phyloP scores from a whole-genome alignment of 1,140 invertebrate genomes.

The fruit fly (Drosophila melanogaster) region DNA sequence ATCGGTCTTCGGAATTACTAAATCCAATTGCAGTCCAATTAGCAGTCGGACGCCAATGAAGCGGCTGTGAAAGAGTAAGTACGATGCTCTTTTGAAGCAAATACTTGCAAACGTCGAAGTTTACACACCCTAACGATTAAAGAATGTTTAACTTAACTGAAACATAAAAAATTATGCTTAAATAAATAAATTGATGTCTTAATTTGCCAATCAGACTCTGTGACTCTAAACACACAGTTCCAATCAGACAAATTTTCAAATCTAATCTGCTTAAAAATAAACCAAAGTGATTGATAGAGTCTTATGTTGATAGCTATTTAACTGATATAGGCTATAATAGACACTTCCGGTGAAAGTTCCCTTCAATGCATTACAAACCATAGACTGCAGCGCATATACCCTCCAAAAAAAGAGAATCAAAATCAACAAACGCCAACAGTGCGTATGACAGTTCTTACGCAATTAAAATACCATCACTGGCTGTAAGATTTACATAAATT shows the following conservation, averaged over 20 bases:
- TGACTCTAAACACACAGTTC: background rate
- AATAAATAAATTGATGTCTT: background rate
- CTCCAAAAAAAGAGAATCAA: background rate
- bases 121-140: background rate
- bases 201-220: background rate
- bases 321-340: background rate
- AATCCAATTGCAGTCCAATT: constrained; percentile 64
- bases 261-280: background rate
- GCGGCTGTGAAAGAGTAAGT: constrained; percentile 38
- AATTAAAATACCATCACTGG: constrained; percentile 45
- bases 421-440: constrained; percentile 7
- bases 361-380: background rate
- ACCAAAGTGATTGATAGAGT: background rate
- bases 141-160: background rate
- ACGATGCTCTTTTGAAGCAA: background rate
- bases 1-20: constrained; percentile 31
- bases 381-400: background rate
- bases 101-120: background rate
- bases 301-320: background rate
- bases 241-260: background rate
- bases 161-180: no score
- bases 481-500: constrained; percentile 64
- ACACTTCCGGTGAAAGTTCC: background rate
- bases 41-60: constrained; percentile 57
- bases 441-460: constrained; percentile 66